phyloP scores from a whole-genome alignment of 2,113 vertebrate genomes.

The Vanacampus margaritifer region DNA sequence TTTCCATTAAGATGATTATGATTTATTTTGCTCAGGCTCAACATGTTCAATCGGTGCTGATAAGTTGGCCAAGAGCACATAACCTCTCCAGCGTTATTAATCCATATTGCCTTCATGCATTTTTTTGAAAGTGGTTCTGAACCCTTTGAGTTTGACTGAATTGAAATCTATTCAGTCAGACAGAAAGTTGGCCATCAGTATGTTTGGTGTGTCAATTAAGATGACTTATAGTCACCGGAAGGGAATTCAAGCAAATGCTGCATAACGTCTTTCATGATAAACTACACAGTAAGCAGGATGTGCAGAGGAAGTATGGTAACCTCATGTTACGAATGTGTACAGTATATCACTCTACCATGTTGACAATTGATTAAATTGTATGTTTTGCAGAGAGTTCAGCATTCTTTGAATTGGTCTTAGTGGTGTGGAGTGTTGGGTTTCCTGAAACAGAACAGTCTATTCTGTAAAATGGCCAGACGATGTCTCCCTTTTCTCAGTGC shows the following conservation, averaged over 20 bases:
- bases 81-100: conserved; percentile 49
- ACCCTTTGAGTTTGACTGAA: conserved; percentile 29
- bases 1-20: neutral
- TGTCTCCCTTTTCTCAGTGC: neutral
- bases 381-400: conserved; percentile 41
- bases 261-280: neutral
- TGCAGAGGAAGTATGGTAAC: neutral
- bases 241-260: neutral
- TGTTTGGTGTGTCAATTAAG: conserved; percentile 34
- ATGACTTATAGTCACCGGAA: conserved; percentile 3
- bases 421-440: conserved; percentile 39
- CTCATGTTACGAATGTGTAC: neutral
- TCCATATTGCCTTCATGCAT: conserved; percentile 37
- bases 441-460: conserved; percentile 6
- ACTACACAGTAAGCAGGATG: neutral
- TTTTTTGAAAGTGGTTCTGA: conserved; percentile 19
- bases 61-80: conserved; percentile 25
- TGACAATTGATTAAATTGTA: conserved; percentile 32
- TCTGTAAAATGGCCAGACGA: conserved; percentile 3
- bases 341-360: conserved; percentile 5
- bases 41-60: conserved; percentile 28
- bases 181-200: conserved; percentile 19
- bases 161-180: conserved; percentile 27
- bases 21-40: neutral
- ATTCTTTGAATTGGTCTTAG: conserved; percentile 38